These are phyloP conservation scores for Rhagonycha lutea DNA, from an alignment of 2,888 invertebrate genomes.

Conservation along the genomic window DNA sequence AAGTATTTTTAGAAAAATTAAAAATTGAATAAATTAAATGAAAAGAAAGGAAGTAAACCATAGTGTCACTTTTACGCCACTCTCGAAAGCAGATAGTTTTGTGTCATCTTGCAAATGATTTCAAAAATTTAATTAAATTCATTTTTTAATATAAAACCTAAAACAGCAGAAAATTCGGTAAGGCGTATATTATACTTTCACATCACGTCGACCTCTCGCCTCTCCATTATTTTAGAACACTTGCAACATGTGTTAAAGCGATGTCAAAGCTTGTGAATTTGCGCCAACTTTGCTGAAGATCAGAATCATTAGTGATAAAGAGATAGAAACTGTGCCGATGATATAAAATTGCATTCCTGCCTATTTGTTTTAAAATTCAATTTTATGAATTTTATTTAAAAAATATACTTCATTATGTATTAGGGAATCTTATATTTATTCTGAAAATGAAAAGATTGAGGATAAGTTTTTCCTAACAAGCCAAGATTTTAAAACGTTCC, in stretches of 20 bases:
- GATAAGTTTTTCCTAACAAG: neutral
- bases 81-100: neutral
- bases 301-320: conserved; percentile 2
- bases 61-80: too few species aligned
- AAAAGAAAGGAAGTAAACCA: too few species aligned
- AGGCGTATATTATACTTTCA: conserved; percentile 3
- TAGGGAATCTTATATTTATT: neutral
- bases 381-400: neutral
- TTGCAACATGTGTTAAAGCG: conserved; percentile 17
- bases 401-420: too few species aligned
- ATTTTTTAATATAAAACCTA: neutral
- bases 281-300: conserved; percentile 5
- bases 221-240: conserved; percentile 16
- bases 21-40: too few species aligned
- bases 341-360: neutral
- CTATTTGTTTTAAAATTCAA: neutral
- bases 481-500: neutral
- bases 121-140: neutral
- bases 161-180: neutral
- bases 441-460: neutral
- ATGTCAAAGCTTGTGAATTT: conserved; percentile 13
- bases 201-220: conserved; percentile 7
- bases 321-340: neutral
- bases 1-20: too few species aligned
- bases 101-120: too few species aligned